Conservation (phyloP, 2,113 vertebrate species). For the Orthonyx spaldingii region DNA sequence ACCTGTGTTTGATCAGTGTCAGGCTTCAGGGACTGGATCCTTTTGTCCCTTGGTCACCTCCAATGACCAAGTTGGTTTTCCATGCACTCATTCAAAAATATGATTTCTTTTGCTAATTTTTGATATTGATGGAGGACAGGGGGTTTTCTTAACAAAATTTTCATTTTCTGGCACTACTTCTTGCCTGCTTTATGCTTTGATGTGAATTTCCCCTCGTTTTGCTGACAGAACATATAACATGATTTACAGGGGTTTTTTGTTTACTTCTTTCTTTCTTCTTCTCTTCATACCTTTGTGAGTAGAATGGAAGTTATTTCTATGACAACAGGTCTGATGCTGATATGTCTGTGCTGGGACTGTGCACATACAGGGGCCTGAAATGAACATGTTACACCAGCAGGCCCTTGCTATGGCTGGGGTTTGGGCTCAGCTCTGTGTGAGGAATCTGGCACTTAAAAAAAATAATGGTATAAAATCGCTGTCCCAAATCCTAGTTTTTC, state of each 20-base stretch:
- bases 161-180: background rate
- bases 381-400: too few relatives aligned
- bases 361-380: too few relatives aligned
- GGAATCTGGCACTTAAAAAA: background rate
- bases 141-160: background rate
- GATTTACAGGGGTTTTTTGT: rapidly evolving
- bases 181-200: background rate
- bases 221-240: background rate
- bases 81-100: background rate
- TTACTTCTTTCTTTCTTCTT: background rate
- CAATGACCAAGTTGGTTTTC: background rate
- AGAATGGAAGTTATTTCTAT: background rate
- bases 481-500: background rate
- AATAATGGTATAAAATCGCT: background rate
- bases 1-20: background rate
- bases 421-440: background rate
- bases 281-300: background rate
- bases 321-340: background rate
- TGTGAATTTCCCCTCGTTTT: background rate
- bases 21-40: background rate
- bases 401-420: too few relatives aligned
- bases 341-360: background rate
- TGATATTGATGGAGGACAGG: background rate
- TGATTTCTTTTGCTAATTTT: background rate
- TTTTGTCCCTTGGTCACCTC: background rate